A percentile compares a stretch with the other conserved stretches of the same genome.
Conservation (phyloP, 1,140 invertebrate genomes). For the Diorhabda carinulata region DNA sequence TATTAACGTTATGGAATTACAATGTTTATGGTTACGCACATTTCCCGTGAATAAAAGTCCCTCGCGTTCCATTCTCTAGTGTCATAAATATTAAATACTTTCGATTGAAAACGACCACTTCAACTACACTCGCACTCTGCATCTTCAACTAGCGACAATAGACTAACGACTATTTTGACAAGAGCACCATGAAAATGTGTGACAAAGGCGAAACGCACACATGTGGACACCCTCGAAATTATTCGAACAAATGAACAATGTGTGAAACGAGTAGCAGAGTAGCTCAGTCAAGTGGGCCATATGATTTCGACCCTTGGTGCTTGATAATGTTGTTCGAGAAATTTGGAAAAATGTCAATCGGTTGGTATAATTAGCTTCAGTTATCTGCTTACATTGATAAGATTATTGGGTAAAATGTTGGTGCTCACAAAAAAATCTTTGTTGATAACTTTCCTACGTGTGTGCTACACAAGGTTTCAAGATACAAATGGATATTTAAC, state of each 20-base stretch:
- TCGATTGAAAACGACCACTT: background rate
- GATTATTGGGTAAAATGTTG: no score
- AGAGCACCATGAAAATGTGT: conserved; percentile 15
- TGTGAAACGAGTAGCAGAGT: conserved; percentile 19
- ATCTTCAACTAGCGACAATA: conserved; percentile 11
- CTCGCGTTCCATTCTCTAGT: background rate
- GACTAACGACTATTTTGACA: conserved; percentile 27
- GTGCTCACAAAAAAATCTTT: no score
- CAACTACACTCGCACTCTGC: background rate
- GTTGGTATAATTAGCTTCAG: no score
- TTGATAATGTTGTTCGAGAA: no score
- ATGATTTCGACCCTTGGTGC: conserved; percentile 2
- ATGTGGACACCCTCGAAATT: conserved; percentile 25
- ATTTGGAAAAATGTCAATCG: no score
- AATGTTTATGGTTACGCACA: background rate
- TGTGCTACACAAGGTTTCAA: no score
- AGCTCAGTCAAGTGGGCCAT: conserved; percentile 8
- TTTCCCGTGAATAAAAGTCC: background rate
- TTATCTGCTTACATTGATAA: no score
- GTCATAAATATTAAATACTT: conserved; percentile 3
- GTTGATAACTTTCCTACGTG: no score
- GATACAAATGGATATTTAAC: no score
- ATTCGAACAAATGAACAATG: conserved; percentile 16
- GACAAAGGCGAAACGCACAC: conserved; percentile 25
- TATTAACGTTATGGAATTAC: no score